Conservation (phyloP, 2,113 vertebrate genomes). For the Malurus melanocephalus region DNA sequence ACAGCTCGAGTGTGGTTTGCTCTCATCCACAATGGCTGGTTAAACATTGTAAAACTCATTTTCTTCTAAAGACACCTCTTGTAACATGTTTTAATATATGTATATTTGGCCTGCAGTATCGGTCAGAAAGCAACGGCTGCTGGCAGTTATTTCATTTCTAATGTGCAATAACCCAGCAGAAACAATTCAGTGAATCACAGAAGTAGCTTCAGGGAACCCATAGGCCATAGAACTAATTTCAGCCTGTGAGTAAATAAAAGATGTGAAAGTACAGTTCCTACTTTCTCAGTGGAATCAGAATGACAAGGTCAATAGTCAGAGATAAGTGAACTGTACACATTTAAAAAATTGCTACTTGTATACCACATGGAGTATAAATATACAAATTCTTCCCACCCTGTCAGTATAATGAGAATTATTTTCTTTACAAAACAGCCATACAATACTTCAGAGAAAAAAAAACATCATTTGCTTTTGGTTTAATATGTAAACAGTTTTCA, state of each 20-base stretch:
- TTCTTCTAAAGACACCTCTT: conserved; percentile 1
- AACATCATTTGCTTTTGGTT: neutral
- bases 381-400: neutral
- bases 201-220: conserved; percentile 46
- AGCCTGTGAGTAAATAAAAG: conserved; percentile 37
- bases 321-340: neutral
- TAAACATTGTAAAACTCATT: neutral
- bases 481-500: neutral
- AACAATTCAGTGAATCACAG: conserved; percentile 32
- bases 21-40: neutral
- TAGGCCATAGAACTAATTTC: conserved; percentile 48
- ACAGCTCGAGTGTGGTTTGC: neutral
- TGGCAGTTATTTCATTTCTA: conserved; percentile 26
- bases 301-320: conserved; percentile 35
- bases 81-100: neutral
- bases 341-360: neutral
- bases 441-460: neutral
- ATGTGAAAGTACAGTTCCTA: conserved; percentile 22
- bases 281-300: conserved; percentile 19
- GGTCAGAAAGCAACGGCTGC: conserved; percentile 18
- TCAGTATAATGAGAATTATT: neutral
- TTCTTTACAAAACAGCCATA: neutral
- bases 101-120: neutral
- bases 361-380: neutral
- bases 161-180: conserved; percentile 33